Conservation (phyloP, 2,888 invertebrate species). For the Sarcophaga caerulescens region DNA sequence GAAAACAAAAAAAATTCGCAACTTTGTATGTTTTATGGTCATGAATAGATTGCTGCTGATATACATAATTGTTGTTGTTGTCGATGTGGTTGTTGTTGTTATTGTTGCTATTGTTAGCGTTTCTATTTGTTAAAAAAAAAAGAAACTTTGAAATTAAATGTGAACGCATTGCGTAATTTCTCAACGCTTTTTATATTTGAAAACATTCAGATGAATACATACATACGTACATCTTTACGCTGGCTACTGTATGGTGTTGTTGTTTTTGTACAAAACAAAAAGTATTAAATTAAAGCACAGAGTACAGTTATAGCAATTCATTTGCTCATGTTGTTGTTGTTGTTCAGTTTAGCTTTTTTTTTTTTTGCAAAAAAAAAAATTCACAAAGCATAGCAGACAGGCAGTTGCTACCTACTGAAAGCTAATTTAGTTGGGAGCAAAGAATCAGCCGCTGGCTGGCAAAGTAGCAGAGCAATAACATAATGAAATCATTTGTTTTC, state of each 20-base stretch:
- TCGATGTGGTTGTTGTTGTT: not conserved
- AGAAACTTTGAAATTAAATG: slow-evolving; percentile 41
- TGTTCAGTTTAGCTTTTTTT: too few relatives aligned
- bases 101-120: not conserved
- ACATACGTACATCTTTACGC: not conserved
- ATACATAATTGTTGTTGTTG: slow-evolving; percentile 15
- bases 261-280: too few relatives aligned
- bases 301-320: slow-evolving; percentile 56
- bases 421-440: slow-evolving; percentile 8
- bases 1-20: slow-evolving; percentile 50
- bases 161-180: slow-evolving; percentile 70
- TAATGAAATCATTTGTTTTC: not conserved
- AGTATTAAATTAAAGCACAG: slow-evolving; percentile 44
- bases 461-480: slow-evolving; percentile 1
- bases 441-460: slow-evolving; percentile 4
- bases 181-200: slow-evolving; percentile 40
- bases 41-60: slow-evolving; percentile 31
- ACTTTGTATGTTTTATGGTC: slow-evolving; percentile 42
- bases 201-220: slow-evolving; percentile 6
- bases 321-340: not conserved
- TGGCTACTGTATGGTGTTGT: not conserved
- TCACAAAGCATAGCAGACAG: not conserved
- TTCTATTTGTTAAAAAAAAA: slow-evolving; percentile 13
- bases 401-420: slow-evolving; percentile 49
- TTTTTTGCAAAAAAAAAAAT: slow-evolving; percentile 16